phyloP scores from a whole-genome alignment of 2,113 vertebrate species.

The Tetrax tetrax region DNA sequence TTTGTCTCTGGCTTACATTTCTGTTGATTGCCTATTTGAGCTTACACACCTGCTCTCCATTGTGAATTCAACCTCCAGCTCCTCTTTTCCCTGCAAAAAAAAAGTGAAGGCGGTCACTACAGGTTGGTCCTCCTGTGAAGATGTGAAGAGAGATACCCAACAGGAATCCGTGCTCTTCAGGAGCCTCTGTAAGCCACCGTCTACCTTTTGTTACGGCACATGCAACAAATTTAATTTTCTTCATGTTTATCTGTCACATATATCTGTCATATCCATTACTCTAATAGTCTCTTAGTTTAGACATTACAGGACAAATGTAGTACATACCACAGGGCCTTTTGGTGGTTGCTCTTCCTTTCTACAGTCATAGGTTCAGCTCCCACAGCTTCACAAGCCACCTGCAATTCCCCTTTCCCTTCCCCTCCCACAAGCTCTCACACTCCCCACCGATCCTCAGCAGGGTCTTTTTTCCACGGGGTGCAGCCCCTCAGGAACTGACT shows the following conservation, averaged over 20 bases:
- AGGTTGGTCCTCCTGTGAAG: neutral
- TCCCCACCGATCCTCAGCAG: neutral
- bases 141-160: neutral
- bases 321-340: neutral
- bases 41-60: constrained; percentile 78
- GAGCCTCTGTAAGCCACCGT: neutral
- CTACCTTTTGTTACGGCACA: neutral
- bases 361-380: neutral
- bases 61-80: constrained; percentile 82
- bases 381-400: neutral
- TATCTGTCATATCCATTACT: neutral
- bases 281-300: neutral
- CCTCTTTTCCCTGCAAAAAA: constrained; percentile 72
- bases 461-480: too few relatives aligned
- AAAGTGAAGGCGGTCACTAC: neutral
- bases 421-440: neutral
- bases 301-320: neutral
- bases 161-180: neutral
- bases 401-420: neutral
- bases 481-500: too few relatives aligned
- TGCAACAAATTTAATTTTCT: neutral
- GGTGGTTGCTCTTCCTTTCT: neutral
- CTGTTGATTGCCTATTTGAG: neutral
- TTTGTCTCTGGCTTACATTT: neutral
- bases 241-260: neutral